Conservation (phyloP, 2,888 invertebrate species). For the Eupithecia tripunctaria region DNA sequence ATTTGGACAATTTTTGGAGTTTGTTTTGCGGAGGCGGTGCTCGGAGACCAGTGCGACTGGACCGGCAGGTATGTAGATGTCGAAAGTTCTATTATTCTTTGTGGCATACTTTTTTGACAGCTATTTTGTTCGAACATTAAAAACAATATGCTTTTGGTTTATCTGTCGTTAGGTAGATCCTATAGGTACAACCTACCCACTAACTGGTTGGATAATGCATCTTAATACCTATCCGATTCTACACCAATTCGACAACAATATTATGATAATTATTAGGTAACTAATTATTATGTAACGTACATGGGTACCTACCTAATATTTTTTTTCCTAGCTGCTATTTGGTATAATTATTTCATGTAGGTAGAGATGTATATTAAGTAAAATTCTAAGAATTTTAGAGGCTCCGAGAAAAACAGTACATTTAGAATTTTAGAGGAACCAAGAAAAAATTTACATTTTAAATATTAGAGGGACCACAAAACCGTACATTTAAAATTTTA, state of each 20-base stretch:
- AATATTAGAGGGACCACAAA: too few relatives aligned
- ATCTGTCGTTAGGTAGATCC: not conserved
- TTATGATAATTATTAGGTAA: too few relatives aligned
- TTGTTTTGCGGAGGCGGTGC: constrained; percentile 81
- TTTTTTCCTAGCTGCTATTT: not conserved
- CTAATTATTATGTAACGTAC: too few relatives aligned
- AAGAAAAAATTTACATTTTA: too few relatives aligned
- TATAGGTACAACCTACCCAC: too few relatives aligned
- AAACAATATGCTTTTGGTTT: not conserved
- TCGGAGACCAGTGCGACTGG: constrained; percentile 89
- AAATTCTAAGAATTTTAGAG: too few relatives aligned
- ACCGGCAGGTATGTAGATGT: constrained; percentile 85
- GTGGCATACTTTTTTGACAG: constrained; percentile 47
- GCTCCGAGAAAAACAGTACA: too few relatives aligned
- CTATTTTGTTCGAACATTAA: constrained; percentile 1
- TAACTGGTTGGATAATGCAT: not conserved
- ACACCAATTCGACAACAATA: not conserved
- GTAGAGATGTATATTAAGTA: too few relatives aligned
- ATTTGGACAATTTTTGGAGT: constrained; percentile 77
- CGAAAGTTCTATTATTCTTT: constrained; percentile 53
- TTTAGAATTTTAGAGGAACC: too few relatives aligned
- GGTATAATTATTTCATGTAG: not conserved
- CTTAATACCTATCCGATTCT: not conserved
- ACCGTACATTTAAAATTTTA: too few relatives aligned
- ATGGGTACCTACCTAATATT: not conserved